Conservation (phyloP, 1,140 invertebrate species). For the Elymnias hypermnestra region DNA sequence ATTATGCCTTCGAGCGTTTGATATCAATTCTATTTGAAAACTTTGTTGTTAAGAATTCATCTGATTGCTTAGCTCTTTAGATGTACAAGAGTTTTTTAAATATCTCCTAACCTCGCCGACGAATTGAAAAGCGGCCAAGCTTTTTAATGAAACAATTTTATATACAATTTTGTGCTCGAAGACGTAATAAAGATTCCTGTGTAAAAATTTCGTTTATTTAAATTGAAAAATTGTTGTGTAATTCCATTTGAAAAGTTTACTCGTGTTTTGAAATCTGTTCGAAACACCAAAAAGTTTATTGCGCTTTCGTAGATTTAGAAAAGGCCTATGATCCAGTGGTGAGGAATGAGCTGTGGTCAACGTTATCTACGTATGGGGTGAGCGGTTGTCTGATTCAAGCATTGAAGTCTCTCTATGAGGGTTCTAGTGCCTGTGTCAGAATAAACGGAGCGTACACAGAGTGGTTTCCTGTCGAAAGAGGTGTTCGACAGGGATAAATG, state of each 20-base stretch:
- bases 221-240: constrained; percentile 14
- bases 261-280: too few species aligned
- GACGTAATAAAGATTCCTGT: constrained; percentile 23
- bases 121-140: constrained; percentile 26
- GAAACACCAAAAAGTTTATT: too few species aligned
- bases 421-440: too few species aligned
- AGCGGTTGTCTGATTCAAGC: too few species aligned
- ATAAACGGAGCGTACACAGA: too few species aligned
- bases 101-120: constrained; percentile 14
- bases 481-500: too few species aligned
- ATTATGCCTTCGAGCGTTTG: constrained; percentile 23
- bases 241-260: constrained; percentile 14
- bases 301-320: too few species aligned
- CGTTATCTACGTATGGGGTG: too few species aligned
- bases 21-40: constrained; percentile 47
- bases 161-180: constrained; percentile 23
- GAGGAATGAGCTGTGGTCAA: too few species aligned
- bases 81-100: constrained; percentile 33
- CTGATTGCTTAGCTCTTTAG: constrained; percentile 41
- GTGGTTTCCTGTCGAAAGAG: too few species aligned
- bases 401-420: too few species aligned
- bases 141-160: constrained; percentile 27
- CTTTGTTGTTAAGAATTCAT: constrained; percentile 36
- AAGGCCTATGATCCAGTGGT: too few species aligned
- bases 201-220: constrained; percentile 19